These are phyloP conservation scores for Brachyalestes nurse DNA, from an alignment of 2,797 vertebrate species.

Conservation along the genomic window DNA sequence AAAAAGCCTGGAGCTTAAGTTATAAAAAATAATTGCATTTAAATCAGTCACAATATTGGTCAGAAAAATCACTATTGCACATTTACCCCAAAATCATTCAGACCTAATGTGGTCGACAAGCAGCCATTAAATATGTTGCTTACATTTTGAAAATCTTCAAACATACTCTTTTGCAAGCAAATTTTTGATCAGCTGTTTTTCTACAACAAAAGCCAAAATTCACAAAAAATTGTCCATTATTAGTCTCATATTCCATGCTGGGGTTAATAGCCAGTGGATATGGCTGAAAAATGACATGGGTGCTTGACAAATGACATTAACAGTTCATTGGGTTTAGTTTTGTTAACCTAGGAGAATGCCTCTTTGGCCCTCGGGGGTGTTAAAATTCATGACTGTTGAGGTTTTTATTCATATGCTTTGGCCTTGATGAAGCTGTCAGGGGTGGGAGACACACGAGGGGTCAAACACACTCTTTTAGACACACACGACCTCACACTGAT, in stretches of 20 bases:
- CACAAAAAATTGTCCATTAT: conserved; percentile 22
- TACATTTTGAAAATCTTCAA: neutral
- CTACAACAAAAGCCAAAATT: neutral
- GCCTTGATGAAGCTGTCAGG: conserved; percentile 68
- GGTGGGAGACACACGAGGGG: conserved; percentile 60
- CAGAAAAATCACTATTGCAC: too few relatives aligned
- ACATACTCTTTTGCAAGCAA: neutral
- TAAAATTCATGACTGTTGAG: conserved; percentile 62
- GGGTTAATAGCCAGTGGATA: conserved; percentile 27
- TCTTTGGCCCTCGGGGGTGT: conserved; percentile 54
- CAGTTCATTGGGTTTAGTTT: conserved; percentile 58
- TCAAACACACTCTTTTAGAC: conserved; percentile 62
- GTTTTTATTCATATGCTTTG: conserved; percentile 64
- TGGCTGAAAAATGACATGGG: conserved; percentile 54
- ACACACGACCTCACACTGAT: conserved; percentile 62
- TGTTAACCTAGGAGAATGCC: conserved; percentile 59
- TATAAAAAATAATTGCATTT: too few relatives aligned
- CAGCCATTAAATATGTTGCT: neutral
- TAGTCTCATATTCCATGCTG: neutral
- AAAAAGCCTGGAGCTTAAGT: too few relatives aligned
- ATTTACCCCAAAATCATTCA: too few relatives aligned
- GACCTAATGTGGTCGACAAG: neutral
- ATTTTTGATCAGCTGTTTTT: neutral
- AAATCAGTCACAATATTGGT: too few relatives aligned
- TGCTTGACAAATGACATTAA: conserved; percentile 50